Evolutionary conservation across 64 coral and sea anemone species (phyloP), one percentile per base, ranked within the genome.

Genomic region (Montipora cactus): DNA sequence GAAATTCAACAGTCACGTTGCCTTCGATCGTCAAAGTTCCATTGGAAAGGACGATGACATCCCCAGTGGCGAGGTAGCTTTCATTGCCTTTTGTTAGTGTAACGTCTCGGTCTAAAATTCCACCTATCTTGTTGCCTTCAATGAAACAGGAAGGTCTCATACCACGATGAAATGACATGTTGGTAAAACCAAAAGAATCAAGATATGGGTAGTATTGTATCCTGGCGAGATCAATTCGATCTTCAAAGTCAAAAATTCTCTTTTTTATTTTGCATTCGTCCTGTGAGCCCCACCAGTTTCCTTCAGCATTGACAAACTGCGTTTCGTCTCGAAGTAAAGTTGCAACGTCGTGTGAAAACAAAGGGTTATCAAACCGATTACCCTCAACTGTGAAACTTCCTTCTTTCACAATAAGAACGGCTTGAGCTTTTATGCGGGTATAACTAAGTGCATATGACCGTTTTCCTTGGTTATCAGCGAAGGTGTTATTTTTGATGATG

Each of bases 221-320:
- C 46, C 57, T 80, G 48, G 95, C 87, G 8, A 96, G 87, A 47
- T 96, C 87, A 1, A 90, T 23, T 13, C 95, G 95, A 79, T 89
- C 87, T 45, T 93, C 47, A 37, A 93, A 96, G 62, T 93, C 91
- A n/a, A 93, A 87, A 74, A 96, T 87, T 28, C 49, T 93, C 13
- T 93, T 61, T 64, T 55, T 44, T 57, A 96, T 78, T 37, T 49
- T 50, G 85, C 95, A 96, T 49, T 93, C 79, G n/a, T 96, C 49
- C 3, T 25, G 52, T 7, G 95, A 79, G 51, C 81, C 95, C 91
- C 91, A 96, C 95, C 95, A 96, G 59, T 96, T 96, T 57, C 66
- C 44, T 59, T 59, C 57, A 1, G 95, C 95, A 61, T 57, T 44
- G 55, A 93, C 51, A 37, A 71, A 16, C 8, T 22, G 59, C n/a